Evolutionary conservation across 2,888 invertebrate genomes (phyloP), one percentile per base, ranked within the genome.

Genomic region (Apamea monoglypha): DNA sequence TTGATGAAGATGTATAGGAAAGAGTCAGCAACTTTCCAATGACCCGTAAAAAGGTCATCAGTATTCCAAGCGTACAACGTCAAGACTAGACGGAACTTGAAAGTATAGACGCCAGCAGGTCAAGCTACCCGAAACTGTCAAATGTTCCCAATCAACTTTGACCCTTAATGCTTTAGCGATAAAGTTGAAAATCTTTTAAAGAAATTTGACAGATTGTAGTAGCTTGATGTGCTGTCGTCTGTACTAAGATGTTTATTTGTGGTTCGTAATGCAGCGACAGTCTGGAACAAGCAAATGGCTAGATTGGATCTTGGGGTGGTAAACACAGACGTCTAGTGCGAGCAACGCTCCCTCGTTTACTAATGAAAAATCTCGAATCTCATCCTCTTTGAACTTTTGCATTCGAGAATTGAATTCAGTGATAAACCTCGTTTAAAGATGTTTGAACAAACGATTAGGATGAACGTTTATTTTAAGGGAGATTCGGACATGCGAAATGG

Each of bases 291-390:
- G 89, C 70, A 88, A 88, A 83, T 82, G 81, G 67, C 82, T 83
- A 89, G 88, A 89, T 88, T 88, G 83, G 56, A 89, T 82, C 76
- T 78, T 44, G 77, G 75, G 36, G 59, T 72, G 68, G 83, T 78
- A 87, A 85, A 88, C 88, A 85, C 75, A 87, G 81, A 87, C 88
- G 80, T 85, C 89, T 83, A 67, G 70, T 25, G 76, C 71, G 85
- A 78, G 85, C 89, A 79, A 78, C 78, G 85, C 74, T 74, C 76
- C 50, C 76, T 80, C 74, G 76, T 77, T 76, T 68, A 75, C 80
- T 82, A 89, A 87, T 80, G 80, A 89, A 87, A 85, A 82, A 85
- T 81, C 73, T 76, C 56, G 74, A 81, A 85, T 76, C 66, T 74
- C 66, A 76, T 67, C 71, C n/a, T 44, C 78, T 78, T 84, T 72